phyloP scores from a whole-genome alignment of 2,113 vertebrate species.

The Ageneiosus marmoratus region DNA sequence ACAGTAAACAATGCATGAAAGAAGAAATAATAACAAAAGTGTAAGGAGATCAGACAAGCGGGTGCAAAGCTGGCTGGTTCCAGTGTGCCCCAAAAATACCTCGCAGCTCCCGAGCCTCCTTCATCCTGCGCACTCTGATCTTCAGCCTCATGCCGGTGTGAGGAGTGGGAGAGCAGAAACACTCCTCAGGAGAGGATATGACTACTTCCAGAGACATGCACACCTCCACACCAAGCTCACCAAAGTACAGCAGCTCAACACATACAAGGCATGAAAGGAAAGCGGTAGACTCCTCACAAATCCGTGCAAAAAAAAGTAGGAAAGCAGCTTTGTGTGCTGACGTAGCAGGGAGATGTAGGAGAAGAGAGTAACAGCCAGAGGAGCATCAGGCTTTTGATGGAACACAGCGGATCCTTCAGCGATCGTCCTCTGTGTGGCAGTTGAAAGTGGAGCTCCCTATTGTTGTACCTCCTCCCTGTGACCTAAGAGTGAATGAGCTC shows the following conservation, averaged over 20 bases:
- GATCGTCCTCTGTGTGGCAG: constrained; percentile 64
- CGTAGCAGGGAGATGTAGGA: constrained; percentile 1
- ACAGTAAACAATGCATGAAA: background rate
- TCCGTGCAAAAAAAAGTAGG: background rate
- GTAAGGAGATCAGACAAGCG: background rate
- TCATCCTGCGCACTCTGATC: constrained; percentile 88
- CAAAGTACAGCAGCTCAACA: constrained; percentile 47
- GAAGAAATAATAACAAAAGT: background rate
- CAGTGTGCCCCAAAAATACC: constrained; percentile 70
- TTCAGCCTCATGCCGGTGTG: constrained; percentile 88
- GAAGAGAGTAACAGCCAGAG: background rate
- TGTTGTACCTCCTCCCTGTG: constrained; percentile 67
- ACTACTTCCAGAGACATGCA: constrained; percentile 85
- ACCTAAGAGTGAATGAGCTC: constrained; percentile 65
- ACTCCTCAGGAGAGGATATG: constrained; percentile 79
- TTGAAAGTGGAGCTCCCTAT: constrained; percentile 75
- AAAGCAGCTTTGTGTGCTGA: constrained; percentile 49
- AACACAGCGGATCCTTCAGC: constrained; percentile 41
- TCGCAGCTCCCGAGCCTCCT: constrained; percentile 84
- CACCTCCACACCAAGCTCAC: constrained; percentile 59
- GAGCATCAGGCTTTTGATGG: constrained; percentile 35
- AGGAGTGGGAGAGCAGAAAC: constrained; percentile 81
- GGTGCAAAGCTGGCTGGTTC: background rate
- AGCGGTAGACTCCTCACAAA: background rate
- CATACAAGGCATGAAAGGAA: background rate